A percentile compares a stretch with the other conserved stretches of the same genome.
Evolutionary conservation across 1,140 invertebrate genomes (phyloP).

Genomic region (Macrotrachela quadricornifera): DNA sequence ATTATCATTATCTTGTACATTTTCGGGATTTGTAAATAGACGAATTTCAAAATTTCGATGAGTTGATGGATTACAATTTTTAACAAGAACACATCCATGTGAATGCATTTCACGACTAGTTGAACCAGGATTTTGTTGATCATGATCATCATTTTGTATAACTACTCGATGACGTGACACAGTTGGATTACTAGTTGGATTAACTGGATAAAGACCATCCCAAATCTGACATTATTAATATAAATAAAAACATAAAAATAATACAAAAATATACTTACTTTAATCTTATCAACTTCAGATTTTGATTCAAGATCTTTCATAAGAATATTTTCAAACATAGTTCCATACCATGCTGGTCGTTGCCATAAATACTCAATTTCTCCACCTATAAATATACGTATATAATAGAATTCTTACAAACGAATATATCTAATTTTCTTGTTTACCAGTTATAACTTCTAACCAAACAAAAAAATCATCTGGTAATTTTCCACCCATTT

Average conservation of each 20-base stretch:
- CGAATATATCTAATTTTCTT: too few species aligned
- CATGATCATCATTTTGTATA: constrained; percentile 9
- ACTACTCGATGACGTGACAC: constrained; percentile 4
- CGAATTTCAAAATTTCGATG: constrained; percentile 6
- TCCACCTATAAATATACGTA: too few species aligned
- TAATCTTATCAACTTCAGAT: constrained; percentile 5
- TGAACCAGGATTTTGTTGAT: constrained; percentile 7
- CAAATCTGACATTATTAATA: too few species aligned
- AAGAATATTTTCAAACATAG: constrained; percentile 1
- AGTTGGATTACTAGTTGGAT: constrained; percentile 2
- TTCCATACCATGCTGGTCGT: constrained; percentile 5
- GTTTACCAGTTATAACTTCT: constrained; percentile 7
- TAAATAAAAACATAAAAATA: not conserved
- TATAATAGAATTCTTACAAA: too few species aligned
- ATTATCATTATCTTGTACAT: constrained; percentile 3
- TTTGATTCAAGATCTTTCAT: constrained; percentile 1
- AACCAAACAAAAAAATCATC: constrained; percentile 9
- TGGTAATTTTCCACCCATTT: constrained; percentile 8
- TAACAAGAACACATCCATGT: constrained; percentile 5
- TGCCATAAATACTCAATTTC: constrained; percentile 2
- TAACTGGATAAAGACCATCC: constrained; percentile 7
- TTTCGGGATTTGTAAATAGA: constrained; percentile 3
- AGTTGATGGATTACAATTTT: constrained; percentile 1
- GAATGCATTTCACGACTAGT: constrained; percentile 4
- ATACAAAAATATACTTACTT: not conserved